phyloP scores from a whole-genome alignment of 1,140 invertebrate genomes.

The Episyrphus balteatus region DNA sequence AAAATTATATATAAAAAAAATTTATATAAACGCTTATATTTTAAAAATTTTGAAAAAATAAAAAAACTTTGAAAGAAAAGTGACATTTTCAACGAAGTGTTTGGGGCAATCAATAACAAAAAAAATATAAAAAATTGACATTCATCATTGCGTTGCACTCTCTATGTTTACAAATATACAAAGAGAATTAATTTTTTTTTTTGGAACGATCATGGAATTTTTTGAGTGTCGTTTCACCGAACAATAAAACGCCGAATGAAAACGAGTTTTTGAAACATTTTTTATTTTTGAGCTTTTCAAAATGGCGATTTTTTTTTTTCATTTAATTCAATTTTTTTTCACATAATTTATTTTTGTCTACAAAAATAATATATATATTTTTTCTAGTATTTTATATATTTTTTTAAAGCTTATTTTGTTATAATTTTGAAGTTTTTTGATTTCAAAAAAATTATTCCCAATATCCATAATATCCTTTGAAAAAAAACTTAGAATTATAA shows the following conservation, averaged over 20 bases:
- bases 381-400: background rate
- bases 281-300: background rate
- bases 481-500: too few relatives aligned
- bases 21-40: background rate
- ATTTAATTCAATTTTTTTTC: background rate
- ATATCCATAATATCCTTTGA: too few relatives aligned
- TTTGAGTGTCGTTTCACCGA: background rate
- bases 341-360: background rate
- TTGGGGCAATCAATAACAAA: background rate
- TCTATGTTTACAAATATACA: background rate
- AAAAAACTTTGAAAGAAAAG: background rate
- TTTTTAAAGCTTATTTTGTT: too few relatives aligned
- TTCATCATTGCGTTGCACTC: background rate
- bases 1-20: background rate
- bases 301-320: too few relatives aligned
- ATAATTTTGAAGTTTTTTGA: too few relatives aligned
- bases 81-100: conserved; percentile 1
- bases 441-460: too few relatives aligned
- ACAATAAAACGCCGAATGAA: background rate
- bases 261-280: background rate
- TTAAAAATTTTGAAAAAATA: too few relatives aligned
- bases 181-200: background rate
- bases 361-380: background rate
- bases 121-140: background rate
- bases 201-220: background rate